Evolutionary conservation across 2,797 vertebrate species (phyloP).

Genomic region (Pseudopleuronectes americanus): DNA sequence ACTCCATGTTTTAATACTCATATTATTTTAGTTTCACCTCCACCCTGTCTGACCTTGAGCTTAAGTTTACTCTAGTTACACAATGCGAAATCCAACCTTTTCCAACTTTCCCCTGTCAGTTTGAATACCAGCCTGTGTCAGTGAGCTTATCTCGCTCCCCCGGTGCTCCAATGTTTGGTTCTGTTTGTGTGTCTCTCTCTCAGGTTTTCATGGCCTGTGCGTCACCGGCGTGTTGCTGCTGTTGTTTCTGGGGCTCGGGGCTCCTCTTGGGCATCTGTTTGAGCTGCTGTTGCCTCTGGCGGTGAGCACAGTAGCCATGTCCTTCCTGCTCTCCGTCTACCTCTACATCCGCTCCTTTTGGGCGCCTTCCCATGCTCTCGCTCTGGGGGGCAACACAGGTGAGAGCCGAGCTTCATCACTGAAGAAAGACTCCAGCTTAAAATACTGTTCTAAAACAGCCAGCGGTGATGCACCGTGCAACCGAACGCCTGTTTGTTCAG

Average conservation of each 20-base stretch:
- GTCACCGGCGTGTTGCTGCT: slow-evolving; percentile 79
- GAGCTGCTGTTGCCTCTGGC: slow-evolving; percentile 88
- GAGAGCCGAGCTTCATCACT: slow-evolving; percentile 47
- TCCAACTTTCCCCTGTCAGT: slow-evolving; percentile 21
- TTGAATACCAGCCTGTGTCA: slow-evolving; percentile 8
- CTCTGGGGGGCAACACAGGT: slow-evolving; percentile 92
- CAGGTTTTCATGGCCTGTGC: slow-evolving; percentile 87
- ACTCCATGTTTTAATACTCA: slow-evolving; percentile 5
- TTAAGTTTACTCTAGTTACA: slow-evolving; percentile 26
- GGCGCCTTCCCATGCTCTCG: slow-evolving; percentile 83
- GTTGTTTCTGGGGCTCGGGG: slow-evolving; percentile 73
- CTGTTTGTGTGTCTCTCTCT: slow-evolving; percentile 55
- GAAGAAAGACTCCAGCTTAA: slow-evolving; percentile 23
- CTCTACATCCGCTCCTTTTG: slow-evolving; percentile 88
- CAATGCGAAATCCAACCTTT: slow-evolving; percentile 13
- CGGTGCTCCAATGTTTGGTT: slow-evolving; percentile 28
- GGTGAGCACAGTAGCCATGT: slow-evolving; percentile 73
- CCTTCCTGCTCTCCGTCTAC: slow-evolving; percentile 86
- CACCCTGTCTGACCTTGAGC: slow-evolving; percentile 6
- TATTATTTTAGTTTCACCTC: slow-evolving; percentile 11
- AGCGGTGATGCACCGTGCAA: not conserved
- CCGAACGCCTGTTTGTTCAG: slow-evolving; percentile 12
- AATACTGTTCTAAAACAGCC: slow-evolving; percentile 15
- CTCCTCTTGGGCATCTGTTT: slow-evolving; percentile 84
- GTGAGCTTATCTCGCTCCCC: slow-evolving; percentile 24